These are phyloP conservation scores for Channallabes apus DNA, from an alignment of 2,797 vertebrate genomes.

Conservation along the genomic window DNA sequence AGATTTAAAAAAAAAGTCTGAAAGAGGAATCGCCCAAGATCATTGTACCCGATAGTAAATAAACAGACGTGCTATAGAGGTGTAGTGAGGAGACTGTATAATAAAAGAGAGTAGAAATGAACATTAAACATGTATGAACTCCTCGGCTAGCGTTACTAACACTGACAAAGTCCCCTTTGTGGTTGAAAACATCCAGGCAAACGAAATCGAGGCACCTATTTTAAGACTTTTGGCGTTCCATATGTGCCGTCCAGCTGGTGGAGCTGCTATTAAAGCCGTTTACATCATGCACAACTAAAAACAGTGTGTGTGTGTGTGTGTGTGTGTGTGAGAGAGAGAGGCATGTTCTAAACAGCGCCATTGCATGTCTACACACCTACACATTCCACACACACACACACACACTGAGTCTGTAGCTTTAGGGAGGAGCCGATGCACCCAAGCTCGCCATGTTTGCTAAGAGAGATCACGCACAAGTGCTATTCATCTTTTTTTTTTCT, in stretches of 20 bases:
- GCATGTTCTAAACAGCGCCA: slow-evolving; percentile 36
- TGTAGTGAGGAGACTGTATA: neutral
- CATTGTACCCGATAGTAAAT: neutral
- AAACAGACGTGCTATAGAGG: neutral
- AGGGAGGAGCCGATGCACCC: slow-evolving; percentile 64
- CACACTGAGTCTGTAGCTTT: slow-evolving; percentile 44
- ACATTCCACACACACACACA: slow-evolving; percentile 73
- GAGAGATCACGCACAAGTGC: slow-evolving; percentile 38
- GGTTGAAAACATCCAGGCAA: no score
- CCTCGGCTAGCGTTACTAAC: neutral
- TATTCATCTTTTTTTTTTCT: slow-evolving; percentile 58
- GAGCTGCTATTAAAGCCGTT: slow-evolving; percentile 17
- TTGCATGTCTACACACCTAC: slow-evolving; percentile 80
- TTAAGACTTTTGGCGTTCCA: neutral
- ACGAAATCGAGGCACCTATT: neutral
- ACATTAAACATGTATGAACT: neutral
- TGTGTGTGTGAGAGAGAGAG: neutral
- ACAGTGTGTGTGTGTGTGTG: neutral
- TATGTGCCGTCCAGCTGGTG: slow-evolving; percentile 10
- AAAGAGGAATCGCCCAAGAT: no score
- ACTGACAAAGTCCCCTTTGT: neutral
- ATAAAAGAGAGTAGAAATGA: neutral
- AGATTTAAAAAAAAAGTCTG: no score
- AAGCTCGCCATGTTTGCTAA: slow-evolving; percentile 59
- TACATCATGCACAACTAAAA: slow-evolving; percentile 17